Conservation (phyloP, 1,140 invertebrate species). For the Delia radicum region DNA sequence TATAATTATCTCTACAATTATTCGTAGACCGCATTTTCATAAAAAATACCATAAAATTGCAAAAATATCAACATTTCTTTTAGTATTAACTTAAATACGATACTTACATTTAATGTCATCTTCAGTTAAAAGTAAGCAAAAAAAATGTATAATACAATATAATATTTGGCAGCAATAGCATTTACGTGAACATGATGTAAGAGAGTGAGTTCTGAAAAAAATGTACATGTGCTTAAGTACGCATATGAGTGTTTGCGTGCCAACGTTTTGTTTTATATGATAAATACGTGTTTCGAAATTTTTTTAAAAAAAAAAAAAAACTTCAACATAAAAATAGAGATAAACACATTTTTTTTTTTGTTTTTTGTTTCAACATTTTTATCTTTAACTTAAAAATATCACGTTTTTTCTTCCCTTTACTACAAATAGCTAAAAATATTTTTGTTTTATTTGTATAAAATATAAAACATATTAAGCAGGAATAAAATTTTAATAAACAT, state of each 20-base stretch:
- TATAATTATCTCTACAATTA: too few relatives aligned
- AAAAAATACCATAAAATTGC: too few relatives aligned
- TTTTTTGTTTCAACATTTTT: not conserved
- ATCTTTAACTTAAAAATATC: not conserved
- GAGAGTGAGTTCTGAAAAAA: not conserved
- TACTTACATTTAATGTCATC: not conserved
- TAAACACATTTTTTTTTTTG: too few relatives aligned
- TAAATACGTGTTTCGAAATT: not conserved
- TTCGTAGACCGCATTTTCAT: too few relatives aligned
- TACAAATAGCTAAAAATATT: not conserved
- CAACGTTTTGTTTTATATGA: constrained; percentile 3
- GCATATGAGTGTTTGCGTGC: not conserved
- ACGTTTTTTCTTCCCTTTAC: not conserved
- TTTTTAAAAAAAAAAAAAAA: not conserved
- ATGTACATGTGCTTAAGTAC: not conserved
- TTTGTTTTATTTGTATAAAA: not conserved
- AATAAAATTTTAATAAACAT: not conserved
- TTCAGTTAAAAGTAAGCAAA: not conserved
- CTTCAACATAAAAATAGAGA: not conserved
- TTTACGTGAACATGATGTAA: not conserved
- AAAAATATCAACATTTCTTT: not conserved
- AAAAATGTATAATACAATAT: not conserved
- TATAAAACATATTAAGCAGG: not conserved
- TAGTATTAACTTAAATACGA: not conserved
- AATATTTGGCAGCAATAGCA: not conserved